Percentiles rank a stretch among this genome's conserved stretches.
Conservation (phyloP, 2,888 invertebrate species). For the Agrochola lota region DNA sequence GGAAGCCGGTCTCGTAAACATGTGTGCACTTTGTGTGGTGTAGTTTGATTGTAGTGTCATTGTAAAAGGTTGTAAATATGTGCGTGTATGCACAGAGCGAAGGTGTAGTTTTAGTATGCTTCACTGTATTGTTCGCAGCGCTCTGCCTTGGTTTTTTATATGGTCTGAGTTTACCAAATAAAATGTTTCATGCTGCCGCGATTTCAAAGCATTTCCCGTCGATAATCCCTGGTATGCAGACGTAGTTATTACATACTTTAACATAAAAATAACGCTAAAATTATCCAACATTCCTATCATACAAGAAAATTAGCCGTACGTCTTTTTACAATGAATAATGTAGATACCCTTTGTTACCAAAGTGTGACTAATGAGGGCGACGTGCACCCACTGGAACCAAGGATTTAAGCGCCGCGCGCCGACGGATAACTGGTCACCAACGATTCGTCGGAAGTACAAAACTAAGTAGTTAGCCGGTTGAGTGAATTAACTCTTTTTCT, state of each 20-base stretch:
- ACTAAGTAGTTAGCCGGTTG: slow-evolving; percentile 59
- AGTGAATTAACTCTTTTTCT: slow-evolving; percentile 62
- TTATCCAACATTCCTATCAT: slow-evolving; percentile 34
- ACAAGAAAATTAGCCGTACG: slow-evolving; percentile 22
- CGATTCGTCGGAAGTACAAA: slow-evolving; percentile 47
- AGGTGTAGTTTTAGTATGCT: too few species aligned
- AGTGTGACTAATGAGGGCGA: slow-evolving; percentile 30
- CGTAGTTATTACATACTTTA: slow-evolving; percentile 23
- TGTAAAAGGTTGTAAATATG: too few species aligned
- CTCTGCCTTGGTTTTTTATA: too few species aligned
- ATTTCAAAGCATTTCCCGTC: neutral
- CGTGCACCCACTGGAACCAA: slow-evolving; percentile 45
- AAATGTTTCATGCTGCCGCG: neutral
- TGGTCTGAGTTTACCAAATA: neutral
- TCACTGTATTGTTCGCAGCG: too few species aligned
- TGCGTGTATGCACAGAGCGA: too few species aligned
- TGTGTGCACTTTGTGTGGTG: too few species aligned
- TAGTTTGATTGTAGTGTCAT: too few species aligned
- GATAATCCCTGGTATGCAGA: slow-evolving; percentile 1
- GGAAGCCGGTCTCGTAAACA: too few species aligned
- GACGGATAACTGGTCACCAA: slow-evolving; percentile 30
- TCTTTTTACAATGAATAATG: slow-evolving; percentile 47
- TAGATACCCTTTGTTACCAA: slow-evolving; percentile 8
- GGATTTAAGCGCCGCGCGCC: slow-evolving; percentile 56
- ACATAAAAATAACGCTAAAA: slow-evolving; percentile 20